These are phyloP conservation scores for Polyommatus iphigenia DNA, from an alignment of 2,888 invertebrate genomes.

Conservation along the genomic window DNA sequence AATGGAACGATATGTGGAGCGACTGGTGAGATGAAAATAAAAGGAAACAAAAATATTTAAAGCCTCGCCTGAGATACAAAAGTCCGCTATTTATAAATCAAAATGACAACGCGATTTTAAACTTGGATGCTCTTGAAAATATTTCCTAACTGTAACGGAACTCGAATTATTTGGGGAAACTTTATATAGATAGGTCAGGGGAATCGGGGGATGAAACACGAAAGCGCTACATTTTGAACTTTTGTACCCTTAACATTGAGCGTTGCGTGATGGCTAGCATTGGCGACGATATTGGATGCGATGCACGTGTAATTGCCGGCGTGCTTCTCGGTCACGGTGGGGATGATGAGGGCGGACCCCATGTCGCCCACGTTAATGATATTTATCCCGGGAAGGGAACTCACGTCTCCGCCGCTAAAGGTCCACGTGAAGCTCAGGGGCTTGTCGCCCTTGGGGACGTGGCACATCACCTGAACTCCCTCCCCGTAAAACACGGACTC, in stretches of 20 bases:
- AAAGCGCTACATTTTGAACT: constrained; percentile 57
- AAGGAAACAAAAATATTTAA: constrained; percentile 36
- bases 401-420: constrained; percentile 82
- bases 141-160: constrained; percentile 68
- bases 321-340: constrained; percentile 84
- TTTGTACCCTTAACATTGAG: constrained; percentile 80
- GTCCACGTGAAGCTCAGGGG: constrained; percentile 88
- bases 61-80: constrained; percentile 69
- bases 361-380: constrained; percentile 83
- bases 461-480: constrained; percentile 81
- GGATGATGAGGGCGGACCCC: constrained; percentile 85
- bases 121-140: not conserved
- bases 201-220: constrained; percentile 44
- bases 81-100: not conserved
- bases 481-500: constrained; percentile 80
- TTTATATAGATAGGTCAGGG: not conserved
- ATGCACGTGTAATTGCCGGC: constrained; percentile 85
- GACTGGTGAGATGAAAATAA: constrained; percentile 46
- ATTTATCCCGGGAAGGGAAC: constrained; percentile 80
- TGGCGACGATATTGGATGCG: constrained; percentile 82
- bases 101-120: not conserved
- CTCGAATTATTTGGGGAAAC: constrained; percentile 52
- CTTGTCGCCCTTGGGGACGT: constrained; percentile 83
- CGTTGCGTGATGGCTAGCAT: constrained; percentile 79
- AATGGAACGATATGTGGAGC: constrained; percentile 83